Evolutionary conservation across 2,113 vertebrate genomes (phyloP), one percentile per base, ranked within the genome.

Genomic region (Sylvietta virens): DNA sequence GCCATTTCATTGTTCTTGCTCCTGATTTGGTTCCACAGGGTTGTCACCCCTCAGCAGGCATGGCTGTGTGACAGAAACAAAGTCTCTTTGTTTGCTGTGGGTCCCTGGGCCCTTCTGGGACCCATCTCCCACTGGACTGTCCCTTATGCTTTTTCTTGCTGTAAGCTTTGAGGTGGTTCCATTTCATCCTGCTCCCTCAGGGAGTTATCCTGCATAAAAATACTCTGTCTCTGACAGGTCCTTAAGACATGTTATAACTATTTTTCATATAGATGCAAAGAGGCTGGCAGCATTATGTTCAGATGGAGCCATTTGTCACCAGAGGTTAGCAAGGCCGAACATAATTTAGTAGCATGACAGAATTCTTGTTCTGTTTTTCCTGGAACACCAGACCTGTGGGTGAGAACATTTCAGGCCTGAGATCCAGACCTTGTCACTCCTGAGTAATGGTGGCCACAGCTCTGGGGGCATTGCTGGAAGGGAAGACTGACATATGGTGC

Each of bases 251-350:
- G 87, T 86, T 94, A 65, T 70, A 77, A 88, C 92, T 87, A 37
- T 93, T 93, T 95, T 93, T 96, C 81, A 90, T 80, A 44, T 1
- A 7, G 60, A 80, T 86, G 67, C 81, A 93, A 91, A 95, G 71
- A 90, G 42, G 30, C 33, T 91, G 81, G 70, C 94, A 95, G 70
- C 81, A 82, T 71, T 88, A 91, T 76, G 94, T 82, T 90, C 91
- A 77, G 45, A 91, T 79, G 54, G 70, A 95, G 87, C 58, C 50
- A 66, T 95, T 94, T 0, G 0, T 95, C 92, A 93, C 79, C 26
- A 19, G 50, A 91, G 78, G 70, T 95, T 94, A 93, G 92, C 66
- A 77, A 66, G 70, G 81, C 58, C 18, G 27, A 88, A 67, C 67
- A 48, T 77, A 86, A 95, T 92, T 95, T 92, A 88, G 37, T 16